phyloP scores from a whole-genome alignment of 2,888 invertebrate species.

The Taphrorychus bicolor region DNA sequence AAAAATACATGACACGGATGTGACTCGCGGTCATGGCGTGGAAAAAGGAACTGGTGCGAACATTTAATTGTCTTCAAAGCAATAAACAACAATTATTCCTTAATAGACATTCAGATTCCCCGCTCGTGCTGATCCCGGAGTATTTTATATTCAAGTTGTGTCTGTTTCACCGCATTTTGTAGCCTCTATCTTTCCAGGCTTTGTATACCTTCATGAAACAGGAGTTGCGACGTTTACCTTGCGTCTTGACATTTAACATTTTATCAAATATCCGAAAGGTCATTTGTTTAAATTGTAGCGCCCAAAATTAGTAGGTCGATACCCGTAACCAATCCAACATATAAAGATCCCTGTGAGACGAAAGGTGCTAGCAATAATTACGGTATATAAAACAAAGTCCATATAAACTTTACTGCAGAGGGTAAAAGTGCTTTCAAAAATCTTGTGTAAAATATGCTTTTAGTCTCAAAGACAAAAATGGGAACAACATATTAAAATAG shows the following conservation, averaged over 20 bases:
- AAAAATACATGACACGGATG: slow-evolving; percentile 22
- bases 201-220: background rate
- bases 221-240: background rate
- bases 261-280: too few relatives aligned
- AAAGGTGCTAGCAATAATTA: too few relatives aligned
- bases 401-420: background rate
- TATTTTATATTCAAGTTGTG: slow-evolving; percentile 37
- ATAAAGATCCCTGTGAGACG: too few relatives aligned
- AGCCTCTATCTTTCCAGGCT: slow-evolving; percentile 24
- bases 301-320: too few relatives aligned
- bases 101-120: slow-evolving; percentile 52
- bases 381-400: too few relatives aligned
- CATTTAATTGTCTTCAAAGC: slow-evolving; percentile 51
- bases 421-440: background rate
- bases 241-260: background rate
- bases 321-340: too few relatives aligned
- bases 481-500: slow-evolving; percentile 16
- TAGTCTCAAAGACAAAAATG: slow-evolving; percentile 16
- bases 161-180: slow-evolving; percentile 33
- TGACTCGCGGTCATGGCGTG: slow-evolving; percentile 23
- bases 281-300: too few relatives aligned
- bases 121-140: slow-evolving; percentile 42
- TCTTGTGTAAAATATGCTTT: slow-evolving; percentile 12
- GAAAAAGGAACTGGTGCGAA: slow-evolving; percentile 39
- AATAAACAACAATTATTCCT: slow-evolving; percentile 54